A percentile compares a stretch with the other conserved stretches of the same genome.
Conservation (phyloP, 2,888 invertebrate genomes). For the Dione vanillae region DNA sequence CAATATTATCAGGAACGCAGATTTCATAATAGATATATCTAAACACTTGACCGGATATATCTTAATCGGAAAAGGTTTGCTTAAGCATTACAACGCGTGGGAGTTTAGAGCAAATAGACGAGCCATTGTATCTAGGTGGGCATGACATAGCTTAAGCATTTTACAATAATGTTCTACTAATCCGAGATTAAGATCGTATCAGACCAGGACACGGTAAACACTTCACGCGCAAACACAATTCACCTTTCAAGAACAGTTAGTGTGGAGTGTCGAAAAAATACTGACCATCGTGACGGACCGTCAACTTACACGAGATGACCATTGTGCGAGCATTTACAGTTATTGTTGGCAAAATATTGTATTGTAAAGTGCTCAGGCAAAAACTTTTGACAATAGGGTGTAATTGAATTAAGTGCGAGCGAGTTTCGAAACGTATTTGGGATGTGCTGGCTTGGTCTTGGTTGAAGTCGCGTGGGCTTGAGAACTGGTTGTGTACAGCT, state of each 20-base stretch:
- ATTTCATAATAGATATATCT: background rate
- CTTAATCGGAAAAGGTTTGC: slow-evolving; percentile 56
- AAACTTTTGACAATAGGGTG: slow-evolving; percentile 68
- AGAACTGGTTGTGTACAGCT: slow-evolving; percentile 17
- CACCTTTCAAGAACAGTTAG: slow-evolving; percentile 67
- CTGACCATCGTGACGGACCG: slow-evolving; percentile 54
- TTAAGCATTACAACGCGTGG: slow-evolving; percentile 61
- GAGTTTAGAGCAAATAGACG: slow-evolving; percentile 62
- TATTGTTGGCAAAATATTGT: slow-evolving; percentile 81
- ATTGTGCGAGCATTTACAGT: slow-evolving; percentile 67
- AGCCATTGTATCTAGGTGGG: slow-evolving; percentile 73
- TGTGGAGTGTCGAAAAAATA: slow-evolving; percentile 63
- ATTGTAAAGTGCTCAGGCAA: slow-evolving; percentile 68
- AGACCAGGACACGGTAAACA: slow-evolving; percentile 71
- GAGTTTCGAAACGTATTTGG: slow-evolving; percentile 54
- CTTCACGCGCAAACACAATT: slow-evolving; percentile 73
- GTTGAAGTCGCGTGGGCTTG: slow-evolving; percentile 45
- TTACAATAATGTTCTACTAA: slow-evolving; percentile 74
- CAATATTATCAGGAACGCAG: slow-evolving; percentile 1
- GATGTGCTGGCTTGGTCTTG: slow-evolving; percentile 42
- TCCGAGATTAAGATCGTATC: slow-evolving; percentile 80
- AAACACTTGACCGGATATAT: slow-evolving; percentile 58
- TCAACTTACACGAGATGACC: slow-evolving; percentile 55
- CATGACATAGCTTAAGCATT: slow-evolving; percentile 59
- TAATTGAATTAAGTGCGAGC: slow-evolving; percentile 78